A percentile compares a stretch with the other conserved stretches of the same genome.
Evolutionary conservation across 2,888 invertebrate species (phyloP).

Genomic region (Onthophagus sagittarius): DNA sequence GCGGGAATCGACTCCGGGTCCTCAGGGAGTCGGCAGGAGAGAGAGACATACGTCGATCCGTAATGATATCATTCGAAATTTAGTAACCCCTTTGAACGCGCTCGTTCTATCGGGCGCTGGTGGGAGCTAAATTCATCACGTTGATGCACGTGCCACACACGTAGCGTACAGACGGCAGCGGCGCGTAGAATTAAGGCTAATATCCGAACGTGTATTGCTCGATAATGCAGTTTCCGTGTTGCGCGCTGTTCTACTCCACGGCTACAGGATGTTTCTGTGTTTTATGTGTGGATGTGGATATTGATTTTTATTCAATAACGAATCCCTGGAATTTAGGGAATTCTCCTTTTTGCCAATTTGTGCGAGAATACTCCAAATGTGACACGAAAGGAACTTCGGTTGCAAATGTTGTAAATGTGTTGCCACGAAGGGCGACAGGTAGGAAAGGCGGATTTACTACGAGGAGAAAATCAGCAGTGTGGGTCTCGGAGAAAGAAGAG

Average conservation of each 20-base stretch:
- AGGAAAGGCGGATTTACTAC: conserved; percentile 20
- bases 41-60: not conserved
- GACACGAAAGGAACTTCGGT: not conserved
- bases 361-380: not conserved
- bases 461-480: conserved; percentile 14
- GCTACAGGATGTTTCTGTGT: not conserved
- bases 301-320: not conserved
- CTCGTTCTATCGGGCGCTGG: not conserved
- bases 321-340: not conserved
- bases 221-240: conserved; percentile 8
- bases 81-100: conserved; percentile 11
- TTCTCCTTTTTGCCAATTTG: not conserved
- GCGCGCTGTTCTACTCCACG: not conserved
- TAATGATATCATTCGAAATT: conserved; percentile 13
- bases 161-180: not conserved
- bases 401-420: too few species aligned
- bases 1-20: not conserved
- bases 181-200: not conserved
- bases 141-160: conserved; percentile 1
- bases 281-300: not conserved
- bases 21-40: not conserved
- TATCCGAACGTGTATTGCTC: not conserved
- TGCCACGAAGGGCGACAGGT: conserved; percentile 3
- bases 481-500: not conserved
- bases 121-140: conserved; percentile 2